phyloP scores from a whole-genome alignment of 2,113 vertebrate genomes.

The Lichenostomus cassidix region DNA sequence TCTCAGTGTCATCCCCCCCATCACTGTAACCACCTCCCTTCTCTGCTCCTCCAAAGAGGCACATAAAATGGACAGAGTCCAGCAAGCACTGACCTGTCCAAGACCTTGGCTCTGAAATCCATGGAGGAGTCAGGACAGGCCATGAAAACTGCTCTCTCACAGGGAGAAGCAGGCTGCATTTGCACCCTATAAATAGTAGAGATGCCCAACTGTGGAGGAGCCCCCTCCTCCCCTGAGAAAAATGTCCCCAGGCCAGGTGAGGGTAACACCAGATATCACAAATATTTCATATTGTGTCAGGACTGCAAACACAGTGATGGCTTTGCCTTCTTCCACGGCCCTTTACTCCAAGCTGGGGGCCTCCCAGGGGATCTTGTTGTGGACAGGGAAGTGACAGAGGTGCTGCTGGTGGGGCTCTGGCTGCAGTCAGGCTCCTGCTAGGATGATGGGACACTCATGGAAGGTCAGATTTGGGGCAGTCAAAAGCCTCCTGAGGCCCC shows the following conservation, averaged over 20 bases:
- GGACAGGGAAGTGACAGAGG: background rate
- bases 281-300: background rate
- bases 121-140: background rate
- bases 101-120: background rate
- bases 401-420: background rate
- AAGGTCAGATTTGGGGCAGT: background rate
- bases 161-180: background rate
- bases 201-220: rapidly evolving
- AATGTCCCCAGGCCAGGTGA: background rate
- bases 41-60: background rate
- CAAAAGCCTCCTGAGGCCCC: background rate
- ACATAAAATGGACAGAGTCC: background rate
- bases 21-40: background rate
- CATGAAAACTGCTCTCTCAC: background rate
- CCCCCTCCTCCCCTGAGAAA: background rate
- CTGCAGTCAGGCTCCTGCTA: background rate
- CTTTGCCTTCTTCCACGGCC: background rate
- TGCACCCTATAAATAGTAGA: background rate
- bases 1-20: background rate
- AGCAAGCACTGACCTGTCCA: background rate
- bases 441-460: background rate
- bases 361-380: background rate
- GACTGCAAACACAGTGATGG: rapidly evolving
- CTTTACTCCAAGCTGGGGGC: background rate
- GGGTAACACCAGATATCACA: background rate